A percentile compares a stretch with the other conserved stretches of the same genome.
phyloP scores from a whole-genome alignment of 2,113 vertebrate species.

The Hippocampus comes region DNA sequence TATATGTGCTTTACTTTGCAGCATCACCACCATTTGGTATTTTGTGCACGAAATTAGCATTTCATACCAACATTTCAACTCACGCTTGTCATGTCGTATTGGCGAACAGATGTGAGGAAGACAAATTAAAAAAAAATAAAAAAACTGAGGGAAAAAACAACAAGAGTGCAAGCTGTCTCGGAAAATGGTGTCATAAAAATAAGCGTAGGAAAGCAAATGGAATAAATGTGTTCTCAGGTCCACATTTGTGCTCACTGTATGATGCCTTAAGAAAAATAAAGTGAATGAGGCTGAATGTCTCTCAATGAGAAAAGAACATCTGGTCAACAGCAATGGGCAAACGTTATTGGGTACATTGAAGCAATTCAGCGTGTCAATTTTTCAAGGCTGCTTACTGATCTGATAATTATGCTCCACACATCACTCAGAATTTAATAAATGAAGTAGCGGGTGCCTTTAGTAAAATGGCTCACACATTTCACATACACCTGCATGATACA shows the following conservation, averaged over 20 bases:
- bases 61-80: conserved; percentile 27
- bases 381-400: background rate
- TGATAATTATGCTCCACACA: background rate
- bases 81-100: conserved; percentile 31
- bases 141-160: conserved; percentile 5
- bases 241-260: conserved; percentile 1
- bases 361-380: conserved; percentile 33
- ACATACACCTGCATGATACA: conserved; percentile 11
- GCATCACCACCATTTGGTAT: conserved; percentile 37
- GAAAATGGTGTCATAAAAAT: conserved; percentile 27
- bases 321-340: conserved; percentile 23
- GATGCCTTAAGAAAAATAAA: conserved; percentile 4
- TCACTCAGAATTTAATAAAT: background rate
- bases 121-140: conserved; percentile 39
- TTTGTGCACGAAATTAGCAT: conserved; percentile 44
- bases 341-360: conserved; percentile 43
- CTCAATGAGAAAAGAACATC: conserved; percentile 42
- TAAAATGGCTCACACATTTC: conserved; percentile 10
- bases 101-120: conserved; percentile 55
- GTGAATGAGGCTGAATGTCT: background rate
- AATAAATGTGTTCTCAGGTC: conserved; percentile 21
- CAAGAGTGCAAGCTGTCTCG: conserved; percentile 40
- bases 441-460: background rate
- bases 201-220: conserved; percentile 18
- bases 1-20: conserved; percentile 50